phyloP scores from a whole-genome alignment of 2,113 vertebrate genomes.

The Cynoglossus semilaevis region DNA sequence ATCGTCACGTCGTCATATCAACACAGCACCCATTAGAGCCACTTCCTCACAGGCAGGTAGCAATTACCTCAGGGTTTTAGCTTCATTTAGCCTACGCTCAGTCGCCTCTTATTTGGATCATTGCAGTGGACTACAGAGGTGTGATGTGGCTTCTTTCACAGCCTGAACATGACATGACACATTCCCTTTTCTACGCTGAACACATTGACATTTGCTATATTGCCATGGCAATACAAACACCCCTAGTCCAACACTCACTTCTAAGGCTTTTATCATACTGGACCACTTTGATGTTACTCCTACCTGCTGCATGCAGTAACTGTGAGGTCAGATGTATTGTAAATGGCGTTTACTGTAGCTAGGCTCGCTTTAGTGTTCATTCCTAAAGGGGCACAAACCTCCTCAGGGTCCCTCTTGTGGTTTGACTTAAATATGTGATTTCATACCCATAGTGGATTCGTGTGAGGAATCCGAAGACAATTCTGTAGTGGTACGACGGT shows the following conservation, averaged over 20 bases:
- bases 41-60: constrained; percentile 62
- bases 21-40: constrained; percentile 55
- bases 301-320: constrained; percentile 17
- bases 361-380: constrained; percentile 33
- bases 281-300: constrained; percentile 25
- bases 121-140: constrained; percentile 25
- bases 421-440: constrained; percentile 6
- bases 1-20: constrained; percentile 34
- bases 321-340: constrained; percentile 19
- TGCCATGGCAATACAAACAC: constrained; percentile 47
- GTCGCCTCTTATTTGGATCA: constrained; percentile 34
- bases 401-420: constrained; percentile 51
- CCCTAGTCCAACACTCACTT: constrained; percentile 38
- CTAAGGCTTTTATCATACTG: constrained; percentile 31
- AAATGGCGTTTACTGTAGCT: constrained; percentile 21
- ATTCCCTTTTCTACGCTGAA: constrained; percentile 27
- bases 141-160: constrained; percentile 13
- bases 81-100: constrained; percentile 48
- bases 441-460: background rate
- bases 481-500: constrained; percentile 5
- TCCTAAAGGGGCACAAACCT: constrained; percentile 24
- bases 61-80: constrained; percentile 64
- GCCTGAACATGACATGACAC: constrained; percentile 44
- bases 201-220: constrained; percentile 59
- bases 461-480: constrained; percentile 10